A percentile compares a stretch with the other conserved stretches of the same genome.
Conservation (phyloP, 2,888 invertebrate genomes). For the Chesias legatella region DNA sequence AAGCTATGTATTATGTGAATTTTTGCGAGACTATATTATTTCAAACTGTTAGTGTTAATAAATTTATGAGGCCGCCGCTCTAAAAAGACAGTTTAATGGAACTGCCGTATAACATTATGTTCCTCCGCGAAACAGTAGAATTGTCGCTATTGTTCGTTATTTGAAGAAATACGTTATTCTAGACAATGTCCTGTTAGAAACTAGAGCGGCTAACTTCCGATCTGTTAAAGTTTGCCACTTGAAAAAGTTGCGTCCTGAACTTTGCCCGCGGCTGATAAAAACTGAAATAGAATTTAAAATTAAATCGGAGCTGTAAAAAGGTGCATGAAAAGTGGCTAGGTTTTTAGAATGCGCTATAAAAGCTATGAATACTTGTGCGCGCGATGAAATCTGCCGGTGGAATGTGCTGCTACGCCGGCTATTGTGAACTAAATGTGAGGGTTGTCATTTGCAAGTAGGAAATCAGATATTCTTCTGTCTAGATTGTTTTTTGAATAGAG, state of each 20-base stretch:
- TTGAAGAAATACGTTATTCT: slow-evolving; percentile 7
- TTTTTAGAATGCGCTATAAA: slow-evolving; percentile 15
- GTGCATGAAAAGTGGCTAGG: slow-evolving; percentile 12
- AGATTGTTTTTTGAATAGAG: too few relatives aligned
- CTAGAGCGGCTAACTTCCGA: slow-evolving; percentile 3
- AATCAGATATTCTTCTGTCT: too few relatives aligned
- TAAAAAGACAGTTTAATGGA: slow-evolving; percentile 8
- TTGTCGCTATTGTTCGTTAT: too few relatives aligned
- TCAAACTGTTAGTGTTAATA: slow-evolving; percentile 2
- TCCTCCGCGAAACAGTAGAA: too few relatives aligned
- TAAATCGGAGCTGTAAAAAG: slow-evolving; percentile 7
- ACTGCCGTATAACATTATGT: neutral
- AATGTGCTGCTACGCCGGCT: slow-evolving; percentile 25
- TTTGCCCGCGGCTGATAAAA: slow-evolving; percentile 10
- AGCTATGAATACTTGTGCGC: slow-evolving; percentile 31
- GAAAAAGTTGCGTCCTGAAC: slow-evolving; percentile 13
- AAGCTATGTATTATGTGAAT: slow-evolving; percentile 4
- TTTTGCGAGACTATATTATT: slow-evolving; percentile 1
- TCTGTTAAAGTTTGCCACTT: slow-evolving; percentile 13
- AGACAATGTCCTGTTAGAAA: slow-evolving; percentile 9
- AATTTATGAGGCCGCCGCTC: slow-evolving; percentile 3
- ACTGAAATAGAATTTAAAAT: slow-evolving; percentile 1
- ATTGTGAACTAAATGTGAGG: slow-evolving; percentile 19
- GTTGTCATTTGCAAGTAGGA: slow-evolving; percentile 18
- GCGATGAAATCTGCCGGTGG: slow-evolving; percentile 29